Evolutionary conservation across 2,113 vertebrate species (phyloP).

Genomic region (Esox niger): DNA sequence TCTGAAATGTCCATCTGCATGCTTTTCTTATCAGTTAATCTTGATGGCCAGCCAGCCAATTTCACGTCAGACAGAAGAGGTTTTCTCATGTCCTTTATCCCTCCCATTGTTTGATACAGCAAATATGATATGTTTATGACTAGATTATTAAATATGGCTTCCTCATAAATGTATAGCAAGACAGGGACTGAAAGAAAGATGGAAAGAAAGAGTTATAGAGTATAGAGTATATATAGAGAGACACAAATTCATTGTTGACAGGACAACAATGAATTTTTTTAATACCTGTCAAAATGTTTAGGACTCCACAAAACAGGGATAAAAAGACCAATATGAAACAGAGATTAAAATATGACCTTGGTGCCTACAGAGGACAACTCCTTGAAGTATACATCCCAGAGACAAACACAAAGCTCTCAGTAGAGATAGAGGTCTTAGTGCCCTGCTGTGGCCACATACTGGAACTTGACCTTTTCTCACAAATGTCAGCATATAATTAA

Average conservation of each 20-base stretch:
- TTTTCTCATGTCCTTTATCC: background rate
- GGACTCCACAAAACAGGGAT: background rate
- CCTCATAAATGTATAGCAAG: constrained; percentile 13
- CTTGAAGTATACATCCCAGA: background rate
- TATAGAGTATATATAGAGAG: background rate
- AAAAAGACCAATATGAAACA: constrained; percentile 2
- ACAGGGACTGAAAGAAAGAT: constrained; percentile 6
- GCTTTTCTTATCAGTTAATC: constrained; percentile 36
- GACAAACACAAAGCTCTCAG: background rate
- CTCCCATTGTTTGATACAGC: constrained; percentile 4
- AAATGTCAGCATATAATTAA: background rate
- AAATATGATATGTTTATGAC: constrained; percentile 29
- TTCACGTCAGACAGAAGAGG: constrained; percentile 24
- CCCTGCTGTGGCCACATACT: background rate
- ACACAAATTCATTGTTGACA: background rate
- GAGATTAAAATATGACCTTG: background rate
- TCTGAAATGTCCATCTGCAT: constrained; percentile 37
- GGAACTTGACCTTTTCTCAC: background rate
- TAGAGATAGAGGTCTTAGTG: constrained; percentile 1
- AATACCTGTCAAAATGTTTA: background rate
- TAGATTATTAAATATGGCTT: constrained; percentile 30
- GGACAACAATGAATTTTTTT: background rate
- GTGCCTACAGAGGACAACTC: background rate
- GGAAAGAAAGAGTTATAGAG: background rate
- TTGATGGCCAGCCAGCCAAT: constrained; percentile 27